phyloP scores from a whole-genome alignment of 1,140 invertebrate species.

The Phymorhynchus buccinoides region DNA sequence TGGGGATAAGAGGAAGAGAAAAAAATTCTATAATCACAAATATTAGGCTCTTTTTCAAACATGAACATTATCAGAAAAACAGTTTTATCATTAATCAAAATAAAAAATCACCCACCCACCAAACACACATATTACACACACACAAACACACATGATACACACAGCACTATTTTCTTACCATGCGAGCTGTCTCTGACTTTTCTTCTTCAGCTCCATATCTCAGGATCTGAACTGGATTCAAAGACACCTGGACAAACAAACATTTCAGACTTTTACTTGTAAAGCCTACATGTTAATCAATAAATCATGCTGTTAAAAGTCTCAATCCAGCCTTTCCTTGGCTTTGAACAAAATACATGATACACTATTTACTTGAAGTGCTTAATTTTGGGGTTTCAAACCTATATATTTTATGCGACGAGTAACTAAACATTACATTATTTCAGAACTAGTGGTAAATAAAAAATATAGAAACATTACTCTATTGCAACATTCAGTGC shows the following conservation, averaged over 20 bases:
- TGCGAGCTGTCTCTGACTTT: conserved; percentile 93
- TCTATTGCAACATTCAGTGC: no score
- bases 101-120: not conserved
- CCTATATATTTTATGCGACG: not conserved
- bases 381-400: not conserved
- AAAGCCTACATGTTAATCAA: conserved; percentile 54
- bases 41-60: not conserved
- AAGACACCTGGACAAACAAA: conserved; percentile 57
- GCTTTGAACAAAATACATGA: conserved; percentile 79
- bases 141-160: not conserved
- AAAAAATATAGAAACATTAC: no score
- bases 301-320: conserved; percentile 81
- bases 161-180: conserved; percentile 73
- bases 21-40: not conserved
- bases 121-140: not conserved
- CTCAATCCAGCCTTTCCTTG: conserved; percentile 93
- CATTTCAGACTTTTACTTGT: not conserved
- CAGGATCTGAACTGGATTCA: conserved; percentile 94
- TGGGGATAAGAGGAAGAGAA: not conserved
- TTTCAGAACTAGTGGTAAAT: no score
- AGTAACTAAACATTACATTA: no score
- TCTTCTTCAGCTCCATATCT: conserved; percentile 98
- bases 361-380: not conserved
- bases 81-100: not conserved
- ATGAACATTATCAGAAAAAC: not conserved